phyloP scores from a whole-genome alignment of 2,113 vertebrate genomes.

The Eidolon helvum region DNA sequence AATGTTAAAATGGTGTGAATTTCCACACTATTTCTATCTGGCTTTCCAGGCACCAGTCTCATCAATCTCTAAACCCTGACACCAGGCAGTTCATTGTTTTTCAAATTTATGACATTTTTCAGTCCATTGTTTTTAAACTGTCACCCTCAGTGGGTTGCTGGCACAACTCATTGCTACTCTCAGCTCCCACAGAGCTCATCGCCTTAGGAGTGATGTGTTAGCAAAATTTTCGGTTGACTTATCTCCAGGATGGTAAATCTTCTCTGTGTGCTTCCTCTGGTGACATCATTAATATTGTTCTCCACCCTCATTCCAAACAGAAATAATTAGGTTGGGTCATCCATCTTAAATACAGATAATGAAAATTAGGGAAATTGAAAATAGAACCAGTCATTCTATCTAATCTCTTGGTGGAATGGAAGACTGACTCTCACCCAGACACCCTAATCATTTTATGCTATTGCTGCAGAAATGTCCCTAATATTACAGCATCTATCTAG shows the following conservation, averaged over 20 bases:
- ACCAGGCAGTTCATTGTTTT: constrained; percentile 72
- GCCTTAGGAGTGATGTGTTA: constrained; percentile 33
- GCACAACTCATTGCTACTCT: constrained; percentile 63
- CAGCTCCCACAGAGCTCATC: constrained; percentile 40
- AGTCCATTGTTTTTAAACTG: constrained; percentile 72
- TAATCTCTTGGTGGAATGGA: neutral
- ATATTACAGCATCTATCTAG: neutral
- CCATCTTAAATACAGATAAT: constrained; percentile 5
- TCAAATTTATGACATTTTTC: constrained; percentile 75
- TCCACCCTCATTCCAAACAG: neutral
- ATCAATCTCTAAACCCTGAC: constrained; percentile 65
- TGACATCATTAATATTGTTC: constrained; percentile 56
- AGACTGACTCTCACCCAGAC: constrained; percentile 31
- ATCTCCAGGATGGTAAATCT: constrained; percentile 44
- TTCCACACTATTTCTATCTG: constrained; percentile 23
- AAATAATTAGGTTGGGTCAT: constrained; percentile 45
- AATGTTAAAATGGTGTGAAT: constrained; percentile 54
- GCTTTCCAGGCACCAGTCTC: constrained; percentile 37
- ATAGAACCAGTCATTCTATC: neutral
- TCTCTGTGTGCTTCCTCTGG: constrained; percentile 34
- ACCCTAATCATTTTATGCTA: neutral
- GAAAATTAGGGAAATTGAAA: constrained; percentile 15
- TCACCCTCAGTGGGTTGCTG: constrained; percentile 69
- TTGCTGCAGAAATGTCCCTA: neutral
- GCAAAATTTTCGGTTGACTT: constrained; percentile 57